These are phyloP conservation scores for Hucho hucho DNA, from an alignment of 2,113 vertebrate genomes.

Conservation along the genomic window DNA sequence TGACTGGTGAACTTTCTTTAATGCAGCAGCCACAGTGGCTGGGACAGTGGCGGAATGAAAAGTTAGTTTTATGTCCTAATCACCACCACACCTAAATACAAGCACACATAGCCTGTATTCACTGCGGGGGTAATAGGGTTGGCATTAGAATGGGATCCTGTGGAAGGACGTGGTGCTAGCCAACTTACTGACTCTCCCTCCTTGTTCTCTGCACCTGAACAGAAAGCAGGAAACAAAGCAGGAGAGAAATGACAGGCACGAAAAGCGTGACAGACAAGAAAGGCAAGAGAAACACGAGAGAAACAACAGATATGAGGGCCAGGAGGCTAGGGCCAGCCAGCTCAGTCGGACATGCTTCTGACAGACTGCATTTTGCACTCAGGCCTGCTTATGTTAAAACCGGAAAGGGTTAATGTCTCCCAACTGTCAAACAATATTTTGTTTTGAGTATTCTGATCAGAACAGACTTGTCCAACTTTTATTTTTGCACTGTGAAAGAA, in stretches of 20 bases:
- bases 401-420: too few species aligned
- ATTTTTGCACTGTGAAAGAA: neutral
- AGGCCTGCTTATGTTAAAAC: neutral
- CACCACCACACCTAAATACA: too few species aligned
- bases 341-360: neutral
- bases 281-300: constrained; percentile 41
- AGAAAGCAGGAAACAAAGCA: constrained; percentile 36
- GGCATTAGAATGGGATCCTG: neutral
- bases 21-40: too few species aligned
- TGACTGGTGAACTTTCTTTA: too few species aligned
- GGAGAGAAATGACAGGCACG: constrained; percentile 21
- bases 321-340: constrained; percentile 22
- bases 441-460: neutral
- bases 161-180: neutral
- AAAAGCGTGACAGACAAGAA: constrained; percentile 23
- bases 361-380: neutral
- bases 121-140: too few species aligned
- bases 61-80: too few species aligned
- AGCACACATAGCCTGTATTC: neutral
- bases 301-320: neutral
- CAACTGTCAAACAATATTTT: neutral
- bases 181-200: constrained; percentile 12
- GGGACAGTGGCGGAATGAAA: too few species aligned
- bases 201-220: constrained; percentile 35
- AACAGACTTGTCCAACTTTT: neutral